Base-by-base conservation (phyloP, 2,797 vertebrate genomes). In the Tokudaia muenninki region DNA sequence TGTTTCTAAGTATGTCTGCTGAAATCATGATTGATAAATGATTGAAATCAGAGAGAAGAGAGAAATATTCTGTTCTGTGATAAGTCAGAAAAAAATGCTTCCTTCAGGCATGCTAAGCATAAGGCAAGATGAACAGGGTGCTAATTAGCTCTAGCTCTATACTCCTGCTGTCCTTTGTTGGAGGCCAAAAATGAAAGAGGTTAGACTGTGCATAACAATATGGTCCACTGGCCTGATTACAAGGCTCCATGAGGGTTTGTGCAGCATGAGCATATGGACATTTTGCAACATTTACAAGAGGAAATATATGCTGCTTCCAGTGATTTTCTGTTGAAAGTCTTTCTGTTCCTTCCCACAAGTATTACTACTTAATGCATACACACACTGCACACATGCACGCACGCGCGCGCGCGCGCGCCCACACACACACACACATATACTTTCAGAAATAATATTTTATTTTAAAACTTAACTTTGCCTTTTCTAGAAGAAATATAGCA, bases 221-320 rank as follows among this genome's bases (percentile, higher is more conserved):
- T 98, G 96, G 94, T 97, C 90, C 86, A 84, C 90, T 97, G 97
- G 96, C 96, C 90, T 97, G 84, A 89, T 95, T 97, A 97, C 94
- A 97, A 94, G 92, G n/a, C 74, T 97, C 90, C 91, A 91, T 91
- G 86, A 94, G 92, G 34, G 88, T 72, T 94, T 94, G 78, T 94
- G 84, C 94, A 94, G 91, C 82, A 80, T 55, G 93, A 98, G 9
- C 97, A 97, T 97, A 97, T 96, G 97, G 96, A 26, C 79, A 55
- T 96, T 97, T 98, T 96, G 91, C 81, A 97, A 91, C 94, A 96
- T 97, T 97, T 97, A 94, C 82, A 92, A 41, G 79, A 41, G n/a
- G 22, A 98, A 96, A 96, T 96, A 55, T 90, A 93, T 8, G 11
- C 61, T 87, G 74, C 14, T 92, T 94, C 61, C 63, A 90, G 77